Evolutionary conservation across 2,113 vertebrate genomes (phyloP).

Genomic region (Toxotes chatareus): DNA sequence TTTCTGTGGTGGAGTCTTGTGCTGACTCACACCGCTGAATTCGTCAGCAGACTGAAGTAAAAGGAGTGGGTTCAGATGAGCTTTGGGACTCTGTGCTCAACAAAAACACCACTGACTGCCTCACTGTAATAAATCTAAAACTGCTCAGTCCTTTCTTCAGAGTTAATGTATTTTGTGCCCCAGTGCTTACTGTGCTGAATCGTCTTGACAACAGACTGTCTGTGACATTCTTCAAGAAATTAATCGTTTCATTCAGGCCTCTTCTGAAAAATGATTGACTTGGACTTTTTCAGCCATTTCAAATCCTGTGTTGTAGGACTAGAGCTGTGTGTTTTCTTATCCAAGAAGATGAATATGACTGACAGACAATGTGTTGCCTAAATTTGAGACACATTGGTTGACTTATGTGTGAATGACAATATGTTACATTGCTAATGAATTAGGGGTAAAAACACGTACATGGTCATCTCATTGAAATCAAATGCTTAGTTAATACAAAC

Average conservation of each 20-base stretch:
- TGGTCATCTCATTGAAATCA: too few species aligned
- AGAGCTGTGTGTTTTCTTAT: too few species aligned
- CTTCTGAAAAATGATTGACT: not conserved
- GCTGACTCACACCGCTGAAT: conserved; percentile 35
- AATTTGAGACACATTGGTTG: not conserved
- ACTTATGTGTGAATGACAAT: too few species aligned
- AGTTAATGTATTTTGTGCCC: conserved; percentile 1
- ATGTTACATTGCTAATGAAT: not conserved
- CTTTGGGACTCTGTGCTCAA: conserved; percentile 25
- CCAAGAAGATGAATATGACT: not conserved
- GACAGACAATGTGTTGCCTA: not conserved
- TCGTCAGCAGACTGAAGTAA: conserved; percentile 5
- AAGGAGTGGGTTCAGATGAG: conserved; percentile 25
- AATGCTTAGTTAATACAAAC: too few species aligned
- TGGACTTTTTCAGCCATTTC: not conserved
- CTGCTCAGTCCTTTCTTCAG: not conserved
- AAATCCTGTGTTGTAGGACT: not conserved
- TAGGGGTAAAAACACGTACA: too few species aligned
- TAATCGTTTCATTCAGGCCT: not conserved
- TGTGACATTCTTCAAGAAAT: conserved; percentile 9
- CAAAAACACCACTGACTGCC: conserved; percentile 16
- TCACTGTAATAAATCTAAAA: conserved; percentile 26
- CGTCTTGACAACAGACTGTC: not conserved
- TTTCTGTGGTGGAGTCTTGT: conserved; percentile 12
- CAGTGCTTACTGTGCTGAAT: not conserved